Conservation (phyloP, 2,113 vertebrate species). For the Mesoclemmys tuberculata region DNA sequence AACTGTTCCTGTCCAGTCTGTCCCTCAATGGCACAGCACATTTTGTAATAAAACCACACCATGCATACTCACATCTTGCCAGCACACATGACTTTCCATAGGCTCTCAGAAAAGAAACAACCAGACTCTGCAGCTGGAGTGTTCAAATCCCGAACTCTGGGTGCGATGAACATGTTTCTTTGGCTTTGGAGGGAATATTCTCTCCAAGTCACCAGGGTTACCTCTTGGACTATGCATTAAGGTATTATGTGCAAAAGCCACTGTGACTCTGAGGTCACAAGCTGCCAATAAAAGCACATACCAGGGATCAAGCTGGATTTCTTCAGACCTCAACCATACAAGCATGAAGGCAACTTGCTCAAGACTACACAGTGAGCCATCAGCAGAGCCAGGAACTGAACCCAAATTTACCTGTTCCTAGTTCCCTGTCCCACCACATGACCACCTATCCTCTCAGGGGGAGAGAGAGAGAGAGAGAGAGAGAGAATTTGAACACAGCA, state of each 20-base stretch:
- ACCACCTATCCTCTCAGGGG: neutral
- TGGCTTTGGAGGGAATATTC: neutral
- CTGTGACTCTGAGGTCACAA: neutral
- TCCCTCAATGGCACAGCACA: neutral
- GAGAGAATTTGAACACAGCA: neutral
- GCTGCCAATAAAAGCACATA: neutral
- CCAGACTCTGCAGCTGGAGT: neutral
- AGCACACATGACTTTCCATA: neutral
- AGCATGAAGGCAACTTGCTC: neutral
- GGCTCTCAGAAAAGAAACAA: neutral
- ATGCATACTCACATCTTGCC: rapidly evolving
- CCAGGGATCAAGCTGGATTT: neutral
- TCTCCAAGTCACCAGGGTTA: neutral
- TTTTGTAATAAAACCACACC: neutral
- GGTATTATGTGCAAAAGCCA: neutral
- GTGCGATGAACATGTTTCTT: neutral
- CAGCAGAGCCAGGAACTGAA: neutral
- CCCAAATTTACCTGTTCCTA: neutral
- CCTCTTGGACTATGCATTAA: neutral
- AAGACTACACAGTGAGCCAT: neutral
- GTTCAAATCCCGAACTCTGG: slow-evolving; percentile 9
- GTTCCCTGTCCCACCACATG: neutral
- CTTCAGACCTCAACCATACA: neutral
- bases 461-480: neutral
- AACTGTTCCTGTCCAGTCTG: neutral